phyloP scores from a whole-genome alignment of 37 sponge, comb jelly and placozoan species.

The Chondrilla cf. caribensis region DNA sequence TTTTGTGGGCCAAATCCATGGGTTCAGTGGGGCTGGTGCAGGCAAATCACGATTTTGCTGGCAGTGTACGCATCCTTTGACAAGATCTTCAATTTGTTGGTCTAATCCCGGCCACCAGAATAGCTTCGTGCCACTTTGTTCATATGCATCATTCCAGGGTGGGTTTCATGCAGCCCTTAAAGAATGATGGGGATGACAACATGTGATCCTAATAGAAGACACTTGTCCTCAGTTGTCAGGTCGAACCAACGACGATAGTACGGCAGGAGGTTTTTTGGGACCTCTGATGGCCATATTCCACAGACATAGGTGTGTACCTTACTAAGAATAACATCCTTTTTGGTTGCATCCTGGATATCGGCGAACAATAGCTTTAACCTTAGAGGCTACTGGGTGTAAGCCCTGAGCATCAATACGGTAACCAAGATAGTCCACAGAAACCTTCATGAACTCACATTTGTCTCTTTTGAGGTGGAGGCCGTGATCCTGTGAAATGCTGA shows the following conservation, averaged over 20 bases:
- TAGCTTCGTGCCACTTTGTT: background rate
- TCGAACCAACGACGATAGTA: no score
- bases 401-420: slow-evolving; percentile 32
- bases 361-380: slow-evolving; percentile 16
- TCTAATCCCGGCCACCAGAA: background rate
- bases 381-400: slow-evolving; percentile 25
- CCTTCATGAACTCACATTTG: slow-evolving; percentile 27
- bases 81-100: background rate
- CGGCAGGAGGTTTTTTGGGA: no score
- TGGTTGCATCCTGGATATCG: no score
- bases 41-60: background rate
- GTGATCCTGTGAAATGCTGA: no score
- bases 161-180: background rate
- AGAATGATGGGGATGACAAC: background rate
- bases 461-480: background rate
- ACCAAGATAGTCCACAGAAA: slow-evolving; percentile 16
- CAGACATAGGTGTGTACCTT: no score
- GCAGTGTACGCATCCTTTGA: background rate
- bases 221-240: background rate
- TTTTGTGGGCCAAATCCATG: background rate
- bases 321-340: no score
- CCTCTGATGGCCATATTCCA: no score
- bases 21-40: background rate
- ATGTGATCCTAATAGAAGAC: background rate
- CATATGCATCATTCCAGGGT: background rate